Percentiles rank a stretch among this genome's conserved stretches.
Evolutionary conservation across 2,797 vertebrate genomes (phyloP).

Genomic region (Cygnus olor): DNA sequence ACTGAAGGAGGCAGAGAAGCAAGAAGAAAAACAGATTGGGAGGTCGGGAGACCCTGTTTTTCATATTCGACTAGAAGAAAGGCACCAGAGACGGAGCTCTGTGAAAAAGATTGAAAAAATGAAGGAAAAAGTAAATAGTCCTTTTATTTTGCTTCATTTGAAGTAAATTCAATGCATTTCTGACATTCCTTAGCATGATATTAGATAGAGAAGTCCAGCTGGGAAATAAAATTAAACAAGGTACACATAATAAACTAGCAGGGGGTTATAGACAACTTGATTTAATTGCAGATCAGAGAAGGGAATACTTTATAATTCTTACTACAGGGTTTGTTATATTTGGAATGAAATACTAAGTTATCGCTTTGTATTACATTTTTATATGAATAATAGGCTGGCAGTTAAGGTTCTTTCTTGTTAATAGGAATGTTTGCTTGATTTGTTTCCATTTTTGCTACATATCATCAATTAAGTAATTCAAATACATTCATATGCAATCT

Average conservation of each 20-base stretch:
- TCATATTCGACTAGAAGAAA: constrained; percentile 92
- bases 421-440: neutral
- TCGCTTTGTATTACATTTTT: constrained; percentile 1
- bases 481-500: constrained; percentile 7
- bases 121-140: constrained; percentile 93
- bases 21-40: constrained; percentile 96
- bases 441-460: neutral
- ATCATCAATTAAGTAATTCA: constrained; percentile 2
- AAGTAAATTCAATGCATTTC: neutral
- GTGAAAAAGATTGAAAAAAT: constrained; percentile 99
- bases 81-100: constrained; percentile 92
- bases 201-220: neutral
- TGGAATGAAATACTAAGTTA: constrained; percentile 41
- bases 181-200: neutral
- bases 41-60: constrained; percentile 91
- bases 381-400: neutral
- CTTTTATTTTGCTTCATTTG: constrained; percentile 19
- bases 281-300: constrained; percentile 5
- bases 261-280: neutral
- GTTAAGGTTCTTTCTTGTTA: neutral
- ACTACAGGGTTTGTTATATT: neutral
- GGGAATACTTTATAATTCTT: neutral
- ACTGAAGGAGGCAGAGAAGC: constrained; percentile 97
- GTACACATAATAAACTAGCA: neutral
- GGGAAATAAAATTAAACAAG: constrained; percentile 13